Base-by-base conservation (phyloP, 2,888 invertebrate species). In the Bedellia somnulentella region DNA sequence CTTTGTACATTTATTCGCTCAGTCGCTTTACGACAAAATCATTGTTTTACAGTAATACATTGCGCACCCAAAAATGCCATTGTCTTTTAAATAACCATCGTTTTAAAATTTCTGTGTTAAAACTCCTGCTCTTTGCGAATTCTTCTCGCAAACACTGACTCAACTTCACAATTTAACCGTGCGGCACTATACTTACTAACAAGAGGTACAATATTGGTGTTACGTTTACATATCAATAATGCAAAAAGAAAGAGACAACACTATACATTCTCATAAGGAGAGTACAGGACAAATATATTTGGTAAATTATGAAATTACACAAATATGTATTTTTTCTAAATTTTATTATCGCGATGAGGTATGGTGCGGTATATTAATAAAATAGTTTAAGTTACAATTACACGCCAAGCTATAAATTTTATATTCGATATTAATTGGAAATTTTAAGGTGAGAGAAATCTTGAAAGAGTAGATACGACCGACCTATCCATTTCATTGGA, bases 321-420 rank as follows among this genome's bases (percentile, higher is more conserved):
- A 29, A 11, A 34, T 25, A 29, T 29, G 24, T 29, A 25, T 24
- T 31, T 26, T 32, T 28, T 27, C 15, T 35, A 35, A 44, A 42
- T 32, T 36, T 40, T 41, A 43, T 50, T 52, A 55, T 46, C 49
- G 50, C 47, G 43, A 53, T 61, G 61, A 61, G 60, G 60, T 61
- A 58, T 52, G 55, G 46, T 49, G 49, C 55, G 56, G 56, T 60
- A 38, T 40, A 24, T 29, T 24, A 22, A 29, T 23, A 29, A 17
- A 21, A 12, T 21, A 18, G 18, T 11, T 15, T 26, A 26, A 26
- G 14, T n/a, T 14, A 14, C n/a, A 13, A 14, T 14, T 18, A 28
- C 14, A n/a, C 12, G 22, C 22, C 13, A 22, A 29, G 22, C 22
- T 14, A 29, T n/a, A n/a, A n/a, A n/a, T n/a, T n/a, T n/a, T n/a